phyloP scores from a whole-genome alignment of 2,888 invertebrate species.

The Hedya salicella region DNA sequence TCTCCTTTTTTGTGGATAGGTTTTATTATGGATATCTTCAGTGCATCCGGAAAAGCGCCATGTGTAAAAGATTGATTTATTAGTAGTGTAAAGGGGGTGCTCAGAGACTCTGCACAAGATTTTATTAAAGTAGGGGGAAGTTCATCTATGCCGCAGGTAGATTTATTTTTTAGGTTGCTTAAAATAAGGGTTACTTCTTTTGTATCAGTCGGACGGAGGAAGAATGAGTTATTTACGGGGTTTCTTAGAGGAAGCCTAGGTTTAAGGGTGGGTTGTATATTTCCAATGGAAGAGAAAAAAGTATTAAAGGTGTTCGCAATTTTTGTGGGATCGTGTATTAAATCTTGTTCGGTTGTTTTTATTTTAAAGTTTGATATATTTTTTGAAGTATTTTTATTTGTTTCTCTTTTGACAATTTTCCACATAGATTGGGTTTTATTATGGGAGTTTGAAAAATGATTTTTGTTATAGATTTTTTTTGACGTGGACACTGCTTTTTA shows the following conservation, averaged over 20 bases:
- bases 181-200: background rate
- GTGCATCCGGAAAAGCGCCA: too few species aligned
- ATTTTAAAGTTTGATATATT: too few species aligned
- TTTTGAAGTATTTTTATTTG: background rate
- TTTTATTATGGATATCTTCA: too few species aligned
- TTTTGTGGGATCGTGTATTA: too few species aligned
- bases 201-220: too few species aligned
- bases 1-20: too few species aligned
- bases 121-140: constrained; percentile 5
- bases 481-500: background rate
- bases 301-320: too few species aligned
- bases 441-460: background rate
- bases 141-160: constrained; percentile 1
- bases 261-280: too few species aligned
- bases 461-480: background rate
- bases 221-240: background rate
- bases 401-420: background rate
- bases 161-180: background rate
- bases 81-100: too few species aligned
- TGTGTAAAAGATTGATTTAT: too few species aligned
- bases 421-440: background rate
- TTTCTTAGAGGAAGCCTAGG: background rate
- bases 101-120: background rate
- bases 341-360: too few species aligned
- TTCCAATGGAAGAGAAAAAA: too few species aligned